Evolutionary conservation across 2,797 vertebrate genomes (phyloP), one percentile per base, ranked within the genome.

Genomic region (Chaetodon trifasciatus): DNA sequence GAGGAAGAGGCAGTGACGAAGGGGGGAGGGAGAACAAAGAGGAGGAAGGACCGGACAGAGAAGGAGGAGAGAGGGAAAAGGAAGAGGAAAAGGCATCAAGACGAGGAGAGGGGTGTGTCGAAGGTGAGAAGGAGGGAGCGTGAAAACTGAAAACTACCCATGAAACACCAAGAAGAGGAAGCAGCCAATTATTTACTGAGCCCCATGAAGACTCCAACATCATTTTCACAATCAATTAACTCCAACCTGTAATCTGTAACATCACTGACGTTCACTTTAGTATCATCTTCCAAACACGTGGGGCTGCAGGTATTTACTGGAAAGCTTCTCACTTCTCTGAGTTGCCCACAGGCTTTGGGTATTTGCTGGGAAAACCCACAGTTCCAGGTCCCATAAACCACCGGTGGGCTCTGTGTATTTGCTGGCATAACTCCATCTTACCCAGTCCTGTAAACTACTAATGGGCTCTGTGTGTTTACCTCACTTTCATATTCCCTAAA

Each of bases 1-100:
- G 39, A 67, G 65, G 60, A 71, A 78, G 79, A 76, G 63, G 63
- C 60, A 53, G 70, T 3, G 72, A 76, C 10, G 32, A 28, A 32
- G 32, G 23, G 9, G 17, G 28, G 6, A 11, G 5, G 21, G 62
- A 44, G 69, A 39, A 74, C 49, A 60, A 66, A 13, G 61, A 70
- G 46, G 62, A 66, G 15, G 32, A 46, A 35, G n/a, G 11, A 32
- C 28, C 28, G 2, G 28, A 32, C 28, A 32, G 28, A 58, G 19
- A n/a, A 8, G 37, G 15, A 32, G 11, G 49, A 50, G 32, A 44
- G 11, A 24, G 60, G 6, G 9, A 40, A 19, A 46, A 28, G 17
- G 9, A 60, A 13, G 24, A 52, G 42, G 32, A 46, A 57, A 19
- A 15, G 19, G 24, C 4, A 9, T 47, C 16, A 28, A 46, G 46